phyloP scores from a whole-genome alignment of 2,113 vertebrate genomes.

The Nannospalax galili region DNA sequence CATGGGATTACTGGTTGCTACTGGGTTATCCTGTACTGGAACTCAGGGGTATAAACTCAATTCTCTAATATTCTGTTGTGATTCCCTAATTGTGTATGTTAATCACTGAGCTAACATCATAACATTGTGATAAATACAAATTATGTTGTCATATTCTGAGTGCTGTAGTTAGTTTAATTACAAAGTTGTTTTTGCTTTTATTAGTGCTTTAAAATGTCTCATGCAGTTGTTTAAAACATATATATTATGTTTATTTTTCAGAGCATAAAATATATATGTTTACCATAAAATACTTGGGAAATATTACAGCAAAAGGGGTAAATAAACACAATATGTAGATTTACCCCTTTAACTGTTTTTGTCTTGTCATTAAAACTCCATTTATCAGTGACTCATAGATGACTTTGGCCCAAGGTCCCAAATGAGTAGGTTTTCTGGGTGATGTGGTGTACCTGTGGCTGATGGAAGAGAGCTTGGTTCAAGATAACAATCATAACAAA shows the following conservation, averaged over 20 bases:
- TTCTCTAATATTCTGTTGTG: slow-evolving; percentile 8
- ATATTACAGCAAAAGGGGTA: background rate
- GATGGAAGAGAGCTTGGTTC: background rate
- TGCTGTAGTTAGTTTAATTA: slow-evolving; percentile 72
- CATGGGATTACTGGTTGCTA: background rate
- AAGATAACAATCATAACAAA: background rate
- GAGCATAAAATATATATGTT: background rate
- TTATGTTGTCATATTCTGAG: slow-evolving; percentile 74
- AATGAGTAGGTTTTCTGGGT: background rate
- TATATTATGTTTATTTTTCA: slow-evolving; percentile 63
- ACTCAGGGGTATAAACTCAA: background rate
- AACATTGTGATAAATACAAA: slow-evolving; percentile 71
- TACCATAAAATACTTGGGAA: slow-evolving; percentile 36
- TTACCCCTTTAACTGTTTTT: background rate
- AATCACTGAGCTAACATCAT: slow-evolving; percentile 66
- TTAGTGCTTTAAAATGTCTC: slow-evolving; percentile 58
- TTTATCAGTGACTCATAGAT: background rate
- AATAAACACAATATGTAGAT: background rate
- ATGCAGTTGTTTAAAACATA: slow-evolving; percentile 60
- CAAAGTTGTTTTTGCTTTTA: slow-evolving; percentile 67
- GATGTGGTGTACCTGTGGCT: background rate
- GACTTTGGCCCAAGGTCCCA: background rate
- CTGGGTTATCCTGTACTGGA: background rate
- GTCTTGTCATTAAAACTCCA: slow-evolving; percentile 7
- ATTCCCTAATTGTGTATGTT: slow-evolving; percentile 47